Evolutionary conservation across 2,797 vertebrate genomes (phyloP), one percentile per base, ranked within the genome.

Genomic region (Sparidentex hasta): DNA sequence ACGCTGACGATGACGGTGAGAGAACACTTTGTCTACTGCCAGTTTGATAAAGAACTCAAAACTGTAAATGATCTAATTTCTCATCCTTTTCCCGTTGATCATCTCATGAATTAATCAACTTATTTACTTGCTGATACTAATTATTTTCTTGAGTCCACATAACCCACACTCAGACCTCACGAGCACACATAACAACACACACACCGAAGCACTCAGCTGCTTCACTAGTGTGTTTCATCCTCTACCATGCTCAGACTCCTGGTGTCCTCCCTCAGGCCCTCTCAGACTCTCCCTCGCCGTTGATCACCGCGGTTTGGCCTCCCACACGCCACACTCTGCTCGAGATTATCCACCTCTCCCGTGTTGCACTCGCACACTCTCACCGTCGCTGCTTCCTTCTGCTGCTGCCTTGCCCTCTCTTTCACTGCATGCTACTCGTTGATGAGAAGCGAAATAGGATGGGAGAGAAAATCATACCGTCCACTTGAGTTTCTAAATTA

Each of bases 281-380:
- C 80, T 82, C 73, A 71, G 64, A 76, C 82, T 84, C 27, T 77
- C 56, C 71, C 44, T 87, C 33, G 2, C 72, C 87, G 88, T 84
- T 83, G 87, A 88, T 89, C 87, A 81, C 76, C 44, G 11, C 2
- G 4, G 48, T 75, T 81, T 44, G 20, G 66, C 78, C 84, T 83
- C 84, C 82, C 81, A 88, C 84, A 65, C 86, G 75, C 64, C 75
- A 78, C 75, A 78, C 82, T 81, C 78, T 84, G 59, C 65, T 2
- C 12, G 72, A 66, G 87, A 90, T 91, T 82, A 89, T 82, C 83
- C 81, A 75, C 79, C 81, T 72, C 82, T 83, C 65, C 70, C 71
- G 62, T 77, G 72, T 88, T 65, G 68, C 46, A 41, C 61, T 74
- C n/a, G 38, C 43, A n/a, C 17, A 74, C 43, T 50, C 4, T n/a